Evolutionary conservation across 2,797 vertebrate genomes (phyloP), one percentile per base, ranked within the genome.

Genomic region (Sebastes miniatus): DNA sequence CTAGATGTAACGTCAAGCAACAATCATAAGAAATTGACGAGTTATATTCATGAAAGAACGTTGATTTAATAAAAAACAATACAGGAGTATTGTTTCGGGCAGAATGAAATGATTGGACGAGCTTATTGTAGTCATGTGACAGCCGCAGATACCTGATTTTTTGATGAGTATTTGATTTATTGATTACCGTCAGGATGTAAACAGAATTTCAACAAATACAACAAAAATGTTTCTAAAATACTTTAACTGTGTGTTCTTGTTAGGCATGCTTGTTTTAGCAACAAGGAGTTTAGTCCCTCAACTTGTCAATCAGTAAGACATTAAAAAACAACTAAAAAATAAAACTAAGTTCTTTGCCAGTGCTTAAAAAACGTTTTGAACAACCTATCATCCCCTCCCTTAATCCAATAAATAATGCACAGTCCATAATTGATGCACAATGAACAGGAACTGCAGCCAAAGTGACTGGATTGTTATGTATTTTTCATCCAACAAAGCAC

Each of bases 401-500:
- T 61, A 29, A n/a, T 52, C 54, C 16, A 43, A 4, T 70, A 16
- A 64, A 74, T 39, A 22, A 66, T 58, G 5, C 22, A 25, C 7
- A 24, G 18, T 50, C 58, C 20, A 59, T 36, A 57, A 50, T 31
- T 32, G 36, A 76, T 79, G 57, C 39, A 73, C 56, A 58, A 14
- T 63, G 20, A 57, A 32, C 39, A 63, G 39, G 9, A 67, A 58
- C 14, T 27, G n/a, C 58, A 57, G 32, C 25, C 24, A 32, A 20
- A 52, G 43, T 20, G 18, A 61, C 13, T 22, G 10, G 4, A 36
- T 13, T 36, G 24, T 27, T 24, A 12, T 59, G 13, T 36, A 58
- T 66, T 71, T 82, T 82, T 56, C 18, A 58, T 50, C 14, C 64
- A 68, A 56, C 58, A 50, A 50, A 81, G 34, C 47, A 11, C 22